Conservation (phyloP, 2,888 invertebrate species). For the Lasioglossum zephyrum region DNA sequence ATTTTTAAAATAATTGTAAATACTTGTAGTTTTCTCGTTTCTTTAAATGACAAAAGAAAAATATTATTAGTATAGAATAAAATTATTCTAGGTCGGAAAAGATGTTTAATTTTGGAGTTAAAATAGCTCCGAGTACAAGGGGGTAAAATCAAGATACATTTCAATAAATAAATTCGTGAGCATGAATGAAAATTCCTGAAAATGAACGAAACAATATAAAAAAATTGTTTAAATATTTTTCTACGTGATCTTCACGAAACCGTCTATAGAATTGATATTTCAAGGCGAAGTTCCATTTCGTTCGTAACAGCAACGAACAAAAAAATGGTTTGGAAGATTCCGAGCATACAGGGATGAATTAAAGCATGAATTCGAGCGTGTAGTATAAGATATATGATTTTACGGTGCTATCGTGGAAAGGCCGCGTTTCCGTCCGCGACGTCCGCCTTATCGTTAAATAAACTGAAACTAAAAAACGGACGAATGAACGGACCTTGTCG, state of each 20-base stretch:
- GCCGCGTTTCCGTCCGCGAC: constrained; percentile 51
- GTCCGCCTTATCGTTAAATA: constrained; percentile 78
- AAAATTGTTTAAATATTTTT: neutral
- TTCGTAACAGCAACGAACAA: neutral
- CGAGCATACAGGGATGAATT: neutral
- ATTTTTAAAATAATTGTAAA: too few relatives aligned
- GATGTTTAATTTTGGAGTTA: too few relatives aligned
- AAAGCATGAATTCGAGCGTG: neutral
- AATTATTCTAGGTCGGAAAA: too few relatives aligned
- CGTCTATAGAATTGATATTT: neutral
- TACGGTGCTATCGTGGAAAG: constrained; percentile 12
- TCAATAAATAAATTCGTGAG: neutral
- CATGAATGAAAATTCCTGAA: neutral
- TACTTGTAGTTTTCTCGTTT: too few relatives aligned
- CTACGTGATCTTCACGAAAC: neutral
- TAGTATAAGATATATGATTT: neutral
- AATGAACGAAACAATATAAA: neutral
- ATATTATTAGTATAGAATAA: too few relatives aligned
- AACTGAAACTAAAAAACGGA: constrained; percentile 74
- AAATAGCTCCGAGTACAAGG: too few relatives aligned
- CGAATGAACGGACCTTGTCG: constrained; percentile 71
- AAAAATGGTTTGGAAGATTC: too few relatives aligned
- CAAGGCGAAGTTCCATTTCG: neutral
- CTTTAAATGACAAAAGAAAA: too few relatives aligned
- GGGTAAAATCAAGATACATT: too few relatives aligned